Evolutionary conservation across 2,888 invertebrate genomes (phyloP), one percentile per base, ranked within the genome.

Genomic region (Axea sp.): DNA sequence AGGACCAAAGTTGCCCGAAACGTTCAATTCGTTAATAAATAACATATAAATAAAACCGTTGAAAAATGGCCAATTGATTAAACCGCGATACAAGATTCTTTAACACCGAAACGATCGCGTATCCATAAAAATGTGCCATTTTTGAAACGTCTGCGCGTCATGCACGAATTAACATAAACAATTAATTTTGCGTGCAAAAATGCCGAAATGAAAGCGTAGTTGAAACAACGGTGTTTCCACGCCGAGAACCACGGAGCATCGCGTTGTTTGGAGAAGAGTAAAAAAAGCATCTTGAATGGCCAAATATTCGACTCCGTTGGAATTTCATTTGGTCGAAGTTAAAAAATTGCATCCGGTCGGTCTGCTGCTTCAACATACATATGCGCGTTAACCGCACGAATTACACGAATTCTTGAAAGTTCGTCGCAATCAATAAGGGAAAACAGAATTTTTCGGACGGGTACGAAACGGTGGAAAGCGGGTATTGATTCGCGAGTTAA

Each of bases 311-410:
- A 5, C 19, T 17, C 9, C n/a, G 53, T 14, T 35, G 64, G 64
- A 53, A 64, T 53, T 64, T 53, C 64, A 64, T 53, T 64, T 53
- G 22, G 15, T 33, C 51, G 41, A 35, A 33, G 43, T 24, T 24
- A 43, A 43, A 64, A 53, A 64, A 53, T 35, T 35, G 26, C n/a
- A 26, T 43, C 43, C 8, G 26, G 14, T 30, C 7, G 43, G 45
- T 60, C 28, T 22, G 30, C 28, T 15, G 11, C 33, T 60, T 33
- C 41, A 17, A 64, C 33, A 17, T 41, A 43, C 51, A 51, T 24
- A 19, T 30, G 45, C 6, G 19, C 26, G 39, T 53, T 35, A 22
- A 24, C 45, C n/a, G n/a, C 35, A 22, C 35, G 31, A 53, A 64
- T 26, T 43, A 45, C 17, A 45, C 43, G 5, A 45, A 53, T 64